Conservation (phyloP, 2,113 vertebrate species). For the Nanorana parkeri region DNA sequence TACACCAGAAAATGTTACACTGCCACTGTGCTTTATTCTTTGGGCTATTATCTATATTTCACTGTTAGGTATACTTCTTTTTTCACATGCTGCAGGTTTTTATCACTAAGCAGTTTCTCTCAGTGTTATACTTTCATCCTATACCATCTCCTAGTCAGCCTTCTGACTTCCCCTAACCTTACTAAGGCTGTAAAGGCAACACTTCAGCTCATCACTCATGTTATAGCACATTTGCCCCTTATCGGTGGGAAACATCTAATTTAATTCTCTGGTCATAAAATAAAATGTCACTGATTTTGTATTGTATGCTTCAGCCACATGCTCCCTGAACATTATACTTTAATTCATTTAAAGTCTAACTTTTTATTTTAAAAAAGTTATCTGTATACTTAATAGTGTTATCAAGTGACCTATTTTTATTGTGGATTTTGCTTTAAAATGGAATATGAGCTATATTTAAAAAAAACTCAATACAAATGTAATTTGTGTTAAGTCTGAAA, state of each 20-base stretch:
- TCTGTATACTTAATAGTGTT: too few species aligned
- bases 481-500: too few species aligned
- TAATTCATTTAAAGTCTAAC: too few species aligned
- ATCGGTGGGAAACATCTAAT: constrained; percentile 13
- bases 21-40: constrained; percentile 48
- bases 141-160: constrained; percentile 18
- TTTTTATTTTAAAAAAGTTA: too few species aligned
- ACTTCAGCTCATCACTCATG: constrained; percentile 35
- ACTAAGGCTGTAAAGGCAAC: constrained; percentile 17
- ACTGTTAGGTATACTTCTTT: constrained; percentile 43
- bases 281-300: background rate
- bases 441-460: too few species aligned
- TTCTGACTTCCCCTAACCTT: constrained; percentile 37
- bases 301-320: too few species aligned
- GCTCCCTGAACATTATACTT: too few species aligned
- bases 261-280: background rate
- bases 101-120: constrained; percentile 35
- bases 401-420: too few species aligned
- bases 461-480: too few species aligned
- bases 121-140: constrained; percentile 40
- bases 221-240: constrained; percentile 27
- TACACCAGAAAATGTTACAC: constrained; percentile 47
- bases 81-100: constrained; percentile 31
- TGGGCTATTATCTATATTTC: constrained; percentile 53
- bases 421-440: too few species aligned